Evolutionary conservation across 1,140 invertebrate species (phyloP).

Genomic region (Mesaphorura yosii): DNA sequence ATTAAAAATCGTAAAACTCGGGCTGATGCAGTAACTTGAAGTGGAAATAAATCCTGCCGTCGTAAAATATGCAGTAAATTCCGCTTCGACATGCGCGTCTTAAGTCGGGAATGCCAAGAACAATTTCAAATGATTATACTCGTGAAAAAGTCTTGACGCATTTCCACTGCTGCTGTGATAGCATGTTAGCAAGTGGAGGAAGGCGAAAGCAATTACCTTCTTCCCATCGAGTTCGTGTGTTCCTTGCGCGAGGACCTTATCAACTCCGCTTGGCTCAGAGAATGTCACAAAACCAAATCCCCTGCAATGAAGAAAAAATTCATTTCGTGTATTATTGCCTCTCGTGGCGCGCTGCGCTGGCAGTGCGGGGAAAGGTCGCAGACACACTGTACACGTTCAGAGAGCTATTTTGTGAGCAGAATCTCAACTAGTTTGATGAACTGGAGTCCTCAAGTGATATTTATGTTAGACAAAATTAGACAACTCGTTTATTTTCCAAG

Average conservation of each 20-base stretch:
- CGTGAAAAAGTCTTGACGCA: too few relatives aligned
- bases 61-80: background rate
- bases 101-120: too few relatives aligned
- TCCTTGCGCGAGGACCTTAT: slow-evolving; percentile 85
- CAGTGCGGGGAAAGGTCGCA: background rate
- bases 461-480: too few relatives aligned
- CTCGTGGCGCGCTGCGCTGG: background rate
- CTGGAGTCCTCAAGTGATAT: too few relatives aligned
- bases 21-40: too few relatives aligned
- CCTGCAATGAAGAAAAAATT: slow-evolving; percentile 56
- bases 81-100: background rate
- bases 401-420: too few relatives aligned
- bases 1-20: too few relatives aligned
- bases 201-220: slow-evolving; percentile 53
- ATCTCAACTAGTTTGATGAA: too few relatives aligned
- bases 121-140: too few relatives aligned
- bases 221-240: slow-evolving; percentile 89
- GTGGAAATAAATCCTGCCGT: too few relatives aligned
- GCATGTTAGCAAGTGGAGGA: background rate
- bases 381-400: background rate
- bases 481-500: too few relatives aligned
- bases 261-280: slow-evolving; percentile 81
- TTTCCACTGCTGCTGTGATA: too few relatives aligned
- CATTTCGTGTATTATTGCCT: background rate
- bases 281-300: slow-evolving; percentile 96